Conservation (phyloP, 2,888 invertebrate species). For the Melanostoma mellinum region DNA sequence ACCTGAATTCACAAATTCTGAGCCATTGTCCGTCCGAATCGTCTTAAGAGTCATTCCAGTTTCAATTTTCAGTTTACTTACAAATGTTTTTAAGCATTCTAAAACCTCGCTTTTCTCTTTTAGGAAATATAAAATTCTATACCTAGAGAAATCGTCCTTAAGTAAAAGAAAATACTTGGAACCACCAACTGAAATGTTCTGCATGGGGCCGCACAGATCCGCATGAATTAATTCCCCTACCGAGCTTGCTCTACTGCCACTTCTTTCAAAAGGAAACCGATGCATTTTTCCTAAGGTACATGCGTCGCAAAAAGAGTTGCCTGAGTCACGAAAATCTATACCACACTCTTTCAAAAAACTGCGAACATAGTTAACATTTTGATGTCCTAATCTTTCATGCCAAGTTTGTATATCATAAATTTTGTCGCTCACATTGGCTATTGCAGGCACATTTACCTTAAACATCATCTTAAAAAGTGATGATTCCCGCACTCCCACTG, state of each 20-base stretch:
- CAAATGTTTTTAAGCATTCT: conserved; percentile 29
- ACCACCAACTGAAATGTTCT: conserved; percentile 64
- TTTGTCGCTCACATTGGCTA: neutral
- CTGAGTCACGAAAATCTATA: too few species aligned
- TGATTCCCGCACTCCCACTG: conserved; percentile 30
- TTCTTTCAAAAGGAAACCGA: conserved; percentile 15
- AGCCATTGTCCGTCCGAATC: conserved; percentile 42
- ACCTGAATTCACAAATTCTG: conserved; percentile 74
- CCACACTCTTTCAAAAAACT: too few species aligned
- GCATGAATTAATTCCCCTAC: conserved; percentile 46
- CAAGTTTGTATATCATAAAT: conserved; percentile 53
- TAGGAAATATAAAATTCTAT: conserved; percentile 64
- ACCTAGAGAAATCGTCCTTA: conserved; percentile 71
- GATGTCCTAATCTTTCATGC: conserved; percentile 74
- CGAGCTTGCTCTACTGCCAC: conserved; percentile 12
- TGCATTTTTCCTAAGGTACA: conserved; percentile 44
- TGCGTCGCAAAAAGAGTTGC: conserved; percentile 71
- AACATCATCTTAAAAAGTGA: conserved; percentile 48
- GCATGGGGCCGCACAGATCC: conserved; percentile 73
- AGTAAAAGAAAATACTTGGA: conserved; percentile 69
- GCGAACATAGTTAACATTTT: too few species aligned
- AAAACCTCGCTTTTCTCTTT: conserved; percentile 68
- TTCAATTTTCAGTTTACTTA: conserved; percentile 71
- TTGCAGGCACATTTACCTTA: conserved; percentile 12
- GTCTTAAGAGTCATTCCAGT: conserved; percentile 67